These are phyloP conservation scores for Merops nubicus DNA, from an alignment of 2,113 vertebrate species.

Conservation along the genomic window DNA sequence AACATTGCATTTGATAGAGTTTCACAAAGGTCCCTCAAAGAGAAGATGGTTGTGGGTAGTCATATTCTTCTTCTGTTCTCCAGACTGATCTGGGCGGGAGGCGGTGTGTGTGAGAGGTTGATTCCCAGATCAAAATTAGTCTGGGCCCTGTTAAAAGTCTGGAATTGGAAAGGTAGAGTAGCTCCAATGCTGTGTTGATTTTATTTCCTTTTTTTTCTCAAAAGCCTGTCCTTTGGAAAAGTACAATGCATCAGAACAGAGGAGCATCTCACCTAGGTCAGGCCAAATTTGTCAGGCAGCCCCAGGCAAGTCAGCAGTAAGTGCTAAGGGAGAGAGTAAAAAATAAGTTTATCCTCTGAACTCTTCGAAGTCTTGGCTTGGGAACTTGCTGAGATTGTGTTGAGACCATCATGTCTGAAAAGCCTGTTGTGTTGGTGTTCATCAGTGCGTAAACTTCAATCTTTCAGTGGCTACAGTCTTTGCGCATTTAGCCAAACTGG, in stretches of 20 bases:
- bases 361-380: not conserved
- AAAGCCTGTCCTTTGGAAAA: not conserved
- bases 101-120: not conserved
- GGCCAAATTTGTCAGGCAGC: not conserved
- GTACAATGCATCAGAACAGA: not conserved
- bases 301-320: not conserved
- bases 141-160: not conserved
- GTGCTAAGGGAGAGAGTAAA: not conserved
- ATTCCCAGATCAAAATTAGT: not conserved
- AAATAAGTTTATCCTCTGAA: not conserved
- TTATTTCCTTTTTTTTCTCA: rapidly evolving
- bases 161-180: not conserved
- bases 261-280: not conserved
- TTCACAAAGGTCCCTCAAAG: not conserved
- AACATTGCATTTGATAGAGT: not conserved
- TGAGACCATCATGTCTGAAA: not conserved
- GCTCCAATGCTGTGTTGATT: not conserved
- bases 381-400: not conserved
- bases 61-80: not conserved
- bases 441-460: not conserved
- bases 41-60: not conserved
- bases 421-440: not conserved
- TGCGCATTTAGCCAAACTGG: not conserved
- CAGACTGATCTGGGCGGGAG: not conserved
- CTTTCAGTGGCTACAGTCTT: not conserved